These are phyloP conservation scores for Perca flavescens DNA, from an alignment of 2,113 vertebrate genomes.

Conservation along the genomic window DNA sequence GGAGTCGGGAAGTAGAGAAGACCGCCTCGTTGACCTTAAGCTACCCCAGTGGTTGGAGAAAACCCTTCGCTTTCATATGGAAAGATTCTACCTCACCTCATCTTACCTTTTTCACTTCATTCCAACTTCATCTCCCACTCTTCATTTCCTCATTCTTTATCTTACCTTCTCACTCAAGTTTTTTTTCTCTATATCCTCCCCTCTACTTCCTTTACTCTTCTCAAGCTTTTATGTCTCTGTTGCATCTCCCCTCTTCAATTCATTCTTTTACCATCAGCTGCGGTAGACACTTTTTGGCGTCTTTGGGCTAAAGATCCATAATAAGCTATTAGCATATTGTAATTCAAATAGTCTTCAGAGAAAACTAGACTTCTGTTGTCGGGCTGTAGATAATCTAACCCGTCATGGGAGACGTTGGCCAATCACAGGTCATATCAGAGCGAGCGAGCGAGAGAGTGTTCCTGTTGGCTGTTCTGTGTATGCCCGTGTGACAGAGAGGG, in stretches of 20 bases:
- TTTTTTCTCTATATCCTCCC: constrained; percentile 18
- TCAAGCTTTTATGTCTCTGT: constrained; percentile 17
- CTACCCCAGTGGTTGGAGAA: background rate
- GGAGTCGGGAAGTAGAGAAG: background rate
- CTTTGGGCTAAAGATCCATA: too few relatives aligned
- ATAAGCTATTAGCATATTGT: too few relatives aligned
- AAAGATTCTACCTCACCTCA: background rate
- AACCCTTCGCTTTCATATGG: background rate
- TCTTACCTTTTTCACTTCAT: constrained; percentile 23
- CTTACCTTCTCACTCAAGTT: background rate
- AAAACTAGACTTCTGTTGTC: too few relatives aligned
- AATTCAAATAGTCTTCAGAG: too few relatives aligned
- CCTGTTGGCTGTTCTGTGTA: too few relatives aligned
- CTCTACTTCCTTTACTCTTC: constrained; percentile 13
- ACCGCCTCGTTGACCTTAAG: constrained; percentile 16
- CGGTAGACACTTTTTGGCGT: too few relatives aligned
- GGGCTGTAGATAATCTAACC: too few relatives aligned
- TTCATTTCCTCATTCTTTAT: constrained; percentile 35
- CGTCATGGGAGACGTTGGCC: too few relatives aligned
- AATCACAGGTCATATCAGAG: too few relatives aligned
- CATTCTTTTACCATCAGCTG: background rate
- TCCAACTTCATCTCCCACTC: constrained; percentile 1
- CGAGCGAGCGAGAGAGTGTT: too few relatives aligned
- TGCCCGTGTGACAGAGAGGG: too few relatives aligned
- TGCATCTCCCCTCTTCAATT: constrained; percentile 20